Evolutionary conservation across 2,888 invertebrate species (phyloP), one percentile per base, ranked within the genome.

Genomic region (Phalangium opilio): DNA sequence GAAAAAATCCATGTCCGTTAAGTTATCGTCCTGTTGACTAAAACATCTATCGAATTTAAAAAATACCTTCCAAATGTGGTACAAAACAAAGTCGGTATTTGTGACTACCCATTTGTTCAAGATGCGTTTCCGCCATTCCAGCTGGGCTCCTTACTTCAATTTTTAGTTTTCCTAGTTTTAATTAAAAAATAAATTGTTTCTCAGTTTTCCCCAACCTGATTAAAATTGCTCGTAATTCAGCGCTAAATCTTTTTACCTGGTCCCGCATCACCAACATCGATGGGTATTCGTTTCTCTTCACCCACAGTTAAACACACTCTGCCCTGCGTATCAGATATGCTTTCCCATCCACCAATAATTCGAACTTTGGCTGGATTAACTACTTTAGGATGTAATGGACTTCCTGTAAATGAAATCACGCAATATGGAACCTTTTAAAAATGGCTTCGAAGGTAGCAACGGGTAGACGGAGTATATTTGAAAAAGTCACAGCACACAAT

Each of bases 181-280:
- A 38, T 36, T 10, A 38, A n/a, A 20, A 44, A 36, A 33, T 5
- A 3, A 38, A 11, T 21, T 33, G 2, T 20, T 3, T 2, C 10
- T 4, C 18, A 18, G 21, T n/a, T 14, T 21, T 14, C 5, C 43
- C 14, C 4, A 18, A 38, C 15, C 38, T 17, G 38, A 38, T 10
- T 38, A n/a, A n/a, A n/a, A n/a, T n/a, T n/a, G n/a, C n/a, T n/a
- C n/a, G n/a, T 10, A 18, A 18, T 10, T 38, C 18, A 7, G 17
- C 4, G 15, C 18, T 18, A 7, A 10, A 38, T 18, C 10, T 8
- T 27, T 8, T 73, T 74, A 49, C 91, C 91, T 2, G 91, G 90
- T 1, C 93, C 95, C 1, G 90, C 91, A 61, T 83, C 83, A 40
- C 81, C 77, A 0, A 82, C 78, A 63, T 95, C 91, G 57, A 95